These are phyloP conservation scores for Seriola dumerili DNA, from an alignment of 2,113 vertebrate genomes.

Conservation along the genomic window DNA sequence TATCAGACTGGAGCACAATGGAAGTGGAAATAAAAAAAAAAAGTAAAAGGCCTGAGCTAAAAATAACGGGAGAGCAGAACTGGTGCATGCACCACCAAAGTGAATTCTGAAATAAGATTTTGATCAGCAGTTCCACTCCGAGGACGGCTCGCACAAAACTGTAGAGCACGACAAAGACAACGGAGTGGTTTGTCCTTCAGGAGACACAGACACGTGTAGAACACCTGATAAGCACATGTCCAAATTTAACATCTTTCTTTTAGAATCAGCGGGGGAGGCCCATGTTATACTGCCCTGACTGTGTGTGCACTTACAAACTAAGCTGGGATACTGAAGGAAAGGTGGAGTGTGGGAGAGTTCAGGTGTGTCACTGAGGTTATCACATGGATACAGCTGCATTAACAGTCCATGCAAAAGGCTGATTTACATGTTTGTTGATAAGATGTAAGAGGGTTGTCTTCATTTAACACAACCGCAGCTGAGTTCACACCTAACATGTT, in stretches of 20 bases:
- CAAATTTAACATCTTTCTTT: background rate
- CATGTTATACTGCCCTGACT: too few relatives aligned
- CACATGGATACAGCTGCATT: background rate
- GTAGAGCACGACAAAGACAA: too few relatives aligned
- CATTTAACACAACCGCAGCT: background rate
- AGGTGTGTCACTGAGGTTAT: background rate
- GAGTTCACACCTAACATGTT: too few relatives aligned
- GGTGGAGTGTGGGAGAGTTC: too few relatives aligned
- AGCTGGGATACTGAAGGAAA: background rate
- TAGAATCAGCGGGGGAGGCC: too few relatives aligned
- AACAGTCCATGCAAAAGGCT: background rate
- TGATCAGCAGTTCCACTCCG: constrained; percentile 11
- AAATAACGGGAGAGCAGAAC: constrained; percentile 52
- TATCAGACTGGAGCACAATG: constrained; percentile 36
- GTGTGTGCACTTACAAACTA: background rate
- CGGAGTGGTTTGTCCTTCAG: background rate
- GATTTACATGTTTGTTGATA: background rate
- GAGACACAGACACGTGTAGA: background rate
- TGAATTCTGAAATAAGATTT: constrained; percentile 26
- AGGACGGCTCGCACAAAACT: background rate
- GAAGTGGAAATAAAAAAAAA: constrained; percentile 26
- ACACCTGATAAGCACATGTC: background rate
- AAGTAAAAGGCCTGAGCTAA: constrained; percentile 30
- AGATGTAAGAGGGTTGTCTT: background rate
- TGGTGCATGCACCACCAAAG: constrained; percentile 9